These are phyloP conservation scores for Pandion haliaetus DNA, from an alignment of 2,113 vertebrate genomes.

Conservation along the genomic window DNA sequence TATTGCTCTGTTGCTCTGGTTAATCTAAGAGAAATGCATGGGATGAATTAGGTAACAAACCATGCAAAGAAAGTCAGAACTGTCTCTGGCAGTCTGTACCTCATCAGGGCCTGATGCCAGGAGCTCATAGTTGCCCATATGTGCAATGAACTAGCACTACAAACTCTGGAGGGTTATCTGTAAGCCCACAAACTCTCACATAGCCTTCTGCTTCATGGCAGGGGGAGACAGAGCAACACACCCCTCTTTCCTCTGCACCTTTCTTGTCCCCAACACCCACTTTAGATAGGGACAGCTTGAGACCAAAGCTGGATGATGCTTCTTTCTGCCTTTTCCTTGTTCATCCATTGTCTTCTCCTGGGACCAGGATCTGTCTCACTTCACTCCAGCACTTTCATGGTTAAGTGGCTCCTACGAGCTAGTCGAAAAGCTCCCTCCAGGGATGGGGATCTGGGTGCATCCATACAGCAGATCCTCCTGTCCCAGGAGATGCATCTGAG, in stretches of 20 bases:
- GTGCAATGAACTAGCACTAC: background rate
- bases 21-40: background rate
- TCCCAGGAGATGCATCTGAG: background rate
- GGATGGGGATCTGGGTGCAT: background rate
- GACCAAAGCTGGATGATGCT: background rate
- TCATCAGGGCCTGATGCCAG: background rate
- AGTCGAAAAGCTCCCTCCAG: background rate
- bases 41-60: background rate
- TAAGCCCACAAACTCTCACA: background rate
- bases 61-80: background rate
- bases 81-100: background rate
- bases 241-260: background rate
- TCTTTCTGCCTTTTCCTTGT: background rate
- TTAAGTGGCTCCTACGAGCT: background rate
- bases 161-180: background rate
- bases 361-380: background rate
- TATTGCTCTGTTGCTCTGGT: background rate
- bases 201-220: background rate
- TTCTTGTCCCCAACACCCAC: background rate
- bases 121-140: fast-evolving
- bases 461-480: background rate
- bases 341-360: background rate
- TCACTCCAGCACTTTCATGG: background rate
- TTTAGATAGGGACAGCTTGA: background rate
- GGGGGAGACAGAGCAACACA: background rate